phyloP scores from a whole-genome alignment of 2,113 vertebrate species.

The Albula goreensis region DNA sequence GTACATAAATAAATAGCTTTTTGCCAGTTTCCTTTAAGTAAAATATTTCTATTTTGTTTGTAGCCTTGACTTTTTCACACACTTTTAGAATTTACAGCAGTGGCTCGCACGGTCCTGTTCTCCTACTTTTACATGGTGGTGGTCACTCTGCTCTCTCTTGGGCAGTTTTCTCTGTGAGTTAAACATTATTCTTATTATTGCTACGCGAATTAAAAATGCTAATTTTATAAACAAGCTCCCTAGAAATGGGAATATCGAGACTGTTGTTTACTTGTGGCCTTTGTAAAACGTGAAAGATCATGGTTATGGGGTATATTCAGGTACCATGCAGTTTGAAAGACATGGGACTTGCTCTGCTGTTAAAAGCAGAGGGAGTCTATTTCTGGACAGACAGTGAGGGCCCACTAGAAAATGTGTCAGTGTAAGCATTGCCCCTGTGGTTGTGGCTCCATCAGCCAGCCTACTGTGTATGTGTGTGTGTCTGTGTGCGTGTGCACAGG shows the following conservation, averaged over 20 bases:
- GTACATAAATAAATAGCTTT: too few species aligned
- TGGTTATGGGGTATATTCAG: neutral
- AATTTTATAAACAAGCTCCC: neutral
- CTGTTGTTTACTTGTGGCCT: too few species aligned
- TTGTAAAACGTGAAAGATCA: neutral
- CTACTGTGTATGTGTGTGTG: neutral
- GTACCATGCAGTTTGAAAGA: neutral
- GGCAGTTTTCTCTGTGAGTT: conserved; percentile 94
- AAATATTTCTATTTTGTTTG: conserved; percentile 23
- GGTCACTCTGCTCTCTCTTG: conserved; percentile 97
- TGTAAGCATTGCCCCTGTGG: conserved; percentile 18
- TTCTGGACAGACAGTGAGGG: conserved; percentile 25
- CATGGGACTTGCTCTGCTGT: conserved; percentile 11
- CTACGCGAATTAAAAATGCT: too few species aligned
- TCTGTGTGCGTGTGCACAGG: neutral
- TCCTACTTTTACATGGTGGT: conserved; percentile 90
- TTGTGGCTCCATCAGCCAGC: neutral
- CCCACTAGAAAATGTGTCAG: conserved; percentile 27
- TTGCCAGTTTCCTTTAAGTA: neutral
- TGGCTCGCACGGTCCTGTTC: conserved; percentile 85
- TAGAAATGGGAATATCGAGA: neutral
- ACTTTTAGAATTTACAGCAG: conserved; percentile 97
- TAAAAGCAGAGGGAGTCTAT: conserved; percentile 19
- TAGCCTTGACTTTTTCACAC: conserved; percentile 82
- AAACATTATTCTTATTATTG: too few species aligned